Evolutionary conservation across 2,797 vertebrate genomes (phyloP), one percentile per base, ranked within the genome.

Genomic region (Potorous gilbertii): DNA sequence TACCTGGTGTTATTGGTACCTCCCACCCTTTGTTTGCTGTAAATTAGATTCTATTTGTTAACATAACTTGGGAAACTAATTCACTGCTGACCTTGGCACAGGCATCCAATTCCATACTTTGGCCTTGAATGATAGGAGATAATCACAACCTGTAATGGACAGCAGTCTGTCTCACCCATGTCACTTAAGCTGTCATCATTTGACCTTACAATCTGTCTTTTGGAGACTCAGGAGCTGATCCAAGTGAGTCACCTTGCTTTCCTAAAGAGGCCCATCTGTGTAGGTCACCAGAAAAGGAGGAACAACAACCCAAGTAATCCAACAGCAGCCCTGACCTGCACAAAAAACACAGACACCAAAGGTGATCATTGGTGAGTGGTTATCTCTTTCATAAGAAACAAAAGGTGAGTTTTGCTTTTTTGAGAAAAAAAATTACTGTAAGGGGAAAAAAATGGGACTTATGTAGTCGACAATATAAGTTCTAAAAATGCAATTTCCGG

Each of bases 401-500:
- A 97, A 98, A 97, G 92, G 96, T 95, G 94, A 97, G 93, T 95
- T 96, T 97, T 98, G 96, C 96, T 96, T 98, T 96, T 34, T 95
- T 97, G 98, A 97, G 91, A 92, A 96, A 96, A 96, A 95, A 98
- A 97, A 97, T 97, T 98, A 97, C 97, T 95, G 95, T 96, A 95
- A 95, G 96, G 93, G 97, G 96, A 93, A 95, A 98, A 98, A 94
- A 95, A 94, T 90, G 94, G 97, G 98, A 98, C 98, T 98, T 98
- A 97, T 96, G 98, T 97, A 98, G 98, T 98, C 96, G 97, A 98
- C 98, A 98, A 98, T 98, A 98, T 98, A 98, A 97, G 98, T 98
- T 98, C 98, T 98, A 98, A 99, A 98, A 99, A 99, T 98, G 98
- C 98, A 99, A 99, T 99, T 99, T 99, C 98, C 98, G 98, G 98